Percentiles rank a stretch among this genome's conserved stretches.
These are phyloP conservation scores for Folsomia candida DNA, from an alignment of 2,888 invertebrate species.

Conservation along the genomic window DNA sequence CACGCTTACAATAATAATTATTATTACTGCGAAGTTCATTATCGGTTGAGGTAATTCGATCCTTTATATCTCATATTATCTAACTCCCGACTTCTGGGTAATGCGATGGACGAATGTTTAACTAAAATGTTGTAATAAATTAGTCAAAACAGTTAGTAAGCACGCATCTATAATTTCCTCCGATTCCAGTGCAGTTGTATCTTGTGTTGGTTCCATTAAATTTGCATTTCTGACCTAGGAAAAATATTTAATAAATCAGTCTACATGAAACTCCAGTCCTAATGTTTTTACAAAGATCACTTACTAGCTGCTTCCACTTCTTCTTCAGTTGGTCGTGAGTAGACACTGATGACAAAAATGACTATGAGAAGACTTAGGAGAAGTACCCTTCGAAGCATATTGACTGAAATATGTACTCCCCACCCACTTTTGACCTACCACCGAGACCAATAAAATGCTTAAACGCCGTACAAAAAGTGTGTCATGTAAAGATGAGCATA, in stretches of 20 bases:
- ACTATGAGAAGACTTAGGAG: neutral
- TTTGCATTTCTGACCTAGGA: neutral
- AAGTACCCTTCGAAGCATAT: too few species aligned
- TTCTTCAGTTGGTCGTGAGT: neutral
- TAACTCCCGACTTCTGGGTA: neutral
- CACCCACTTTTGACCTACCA: too few species aligned
- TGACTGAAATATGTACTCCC: too few species aligned
- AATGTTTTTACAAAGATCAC: neutral
- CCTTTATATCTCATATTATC: neutral
- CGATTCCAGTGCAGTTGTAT: conserved; percentile 7
- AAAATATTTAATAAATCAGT: neutral
- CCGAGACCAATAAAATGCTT: too few species aligned
- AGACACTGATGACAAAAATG: too few species aligned
- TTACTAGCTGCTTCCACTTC: neutral
- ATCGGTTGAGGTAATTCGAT: neutral
- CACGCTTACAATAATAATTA: too few species aligned
- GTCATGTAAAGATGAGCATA: too few species aligned
- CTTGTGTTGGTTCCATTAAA: conserved; percentile 9
- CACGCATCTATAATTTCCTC: conserved; percentile 3
- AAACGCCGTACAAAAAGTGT: too few species aligned
- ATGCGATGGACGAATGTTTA: too few species aligned
- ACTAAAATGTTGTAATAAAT: neutral
- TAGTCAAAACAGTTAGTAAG: conserved; percentile 1
- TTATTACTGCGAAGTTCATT: too few species aligned
- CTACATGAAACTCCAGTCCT: neutral